A percentile compares a stretch with the other conserved stretches of the same genome.
Evolutionary conservation across 2,113 vertebrate species (phyloP).

Genomic region (Crotalus horridus): DNA sequence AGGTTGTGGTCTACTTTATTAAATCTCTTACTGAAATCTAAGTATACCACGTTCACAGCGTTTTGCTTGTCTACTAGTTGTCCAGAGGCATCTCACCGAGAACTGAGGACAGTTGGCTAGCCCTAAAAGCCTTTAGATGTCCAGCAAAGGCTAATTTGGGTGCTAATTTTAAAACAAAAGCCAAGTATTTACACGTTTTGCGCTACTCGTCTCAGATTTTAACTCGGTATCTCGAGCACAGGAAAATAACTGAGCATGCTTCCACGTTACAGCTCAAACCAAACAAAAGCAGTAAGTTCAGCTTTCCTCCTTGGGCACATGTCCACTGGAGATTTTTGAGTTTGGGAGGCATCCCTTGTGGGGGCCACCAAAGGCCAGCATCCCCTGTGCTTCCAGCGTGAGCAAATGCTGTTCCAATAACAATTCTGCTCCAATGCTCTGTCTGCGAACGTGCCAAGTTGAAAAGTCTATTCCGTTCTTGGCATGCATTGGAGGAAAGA

Average conservation of each 20-base stretch:
- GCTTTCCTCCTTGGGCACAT: neutral
- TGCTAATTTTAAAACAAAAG: neutral
- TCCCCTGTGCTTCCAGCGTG: neutral
- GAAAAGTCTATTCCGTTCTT: neutral
- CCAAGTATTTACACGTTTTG: neutral
- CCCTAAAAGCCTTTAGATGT: neutral
- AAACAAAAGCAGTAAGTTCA: neutral
- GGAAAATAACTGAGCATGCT: neutral
- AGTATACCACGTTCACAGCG: too few relatives aligned
- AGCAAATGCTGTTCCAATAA: neutral
- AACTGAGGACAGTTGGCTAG: neutral
- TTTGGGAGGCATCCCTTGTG: neutral
- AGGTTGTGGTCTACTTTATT: too few relatives aligned
- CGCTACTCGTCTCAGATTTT: neutral
- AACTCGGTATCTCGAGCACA: neutral
- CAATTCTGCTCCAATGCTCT: neutral
- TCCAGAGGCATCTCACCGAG: too few relatives aligned
- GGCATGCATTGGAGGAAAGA: neutral
- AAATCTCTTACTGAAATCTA: too few relatives aligned
- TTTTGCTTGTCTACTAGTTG: too few relatives aligned
- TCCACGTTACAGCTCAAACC: neutral
- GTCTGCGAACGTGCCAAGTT: neutral
- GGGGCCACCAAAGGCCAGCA: neutral
- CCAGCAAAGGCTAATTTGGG: neutral
- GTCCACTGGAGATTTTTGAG: neutral